phyloP scores from a whole-genome alignment of 1,140 invertebrate genomes.

The Stegodyphus mimosarum region DNA sequence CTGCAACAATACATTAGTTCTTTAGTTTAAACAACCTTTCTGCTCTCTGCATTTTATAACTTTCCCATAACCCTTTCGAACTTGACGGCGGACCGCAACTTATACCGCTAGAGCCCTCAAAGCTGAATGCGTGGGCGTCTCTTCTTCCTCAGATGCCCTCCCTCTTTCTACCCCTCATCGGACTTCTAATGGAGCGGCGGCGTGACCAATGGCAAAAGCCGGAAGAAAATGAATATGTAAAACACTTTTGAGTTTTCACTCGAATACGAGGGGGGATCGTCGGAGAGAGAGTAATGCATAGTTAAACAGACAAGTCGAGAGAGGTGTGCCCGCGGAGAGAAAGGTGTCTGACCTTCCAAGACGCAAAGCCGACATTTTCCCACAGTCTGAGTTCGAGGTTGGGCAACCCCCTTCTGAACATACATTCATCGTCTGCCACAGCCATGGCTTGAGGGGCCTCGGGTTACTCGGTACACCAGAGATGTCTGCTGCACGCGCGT shows the following conservation, averaged over 20 bases:
- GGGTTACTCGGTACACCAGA: constrained; percentile 28
- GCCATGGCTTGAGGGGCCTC: constrained; percentile 15
- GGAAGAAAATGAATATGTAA: constrained; percentile 61
- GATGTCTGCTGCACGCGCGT: background rate
- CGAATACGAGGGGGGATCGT: background rate
- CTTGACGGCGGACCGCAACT: background rate
- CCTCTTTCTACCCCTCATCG: too few relatives aligned
- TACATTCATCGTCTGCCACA: constrained; percentile 12
- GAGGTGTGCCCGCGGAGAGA: constrained; percentile 43
- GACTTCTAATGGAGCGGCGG: background rate
- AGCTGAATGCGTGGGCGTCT: constrained; percentile 20
- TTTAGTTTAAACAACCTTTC: too few relatives aligned
- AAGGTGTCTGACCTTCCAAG: constrained; percentile 49
- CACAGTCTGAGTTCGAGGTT: constrained; percentile 50
- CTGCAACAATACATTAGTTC: too few relatives aligned
- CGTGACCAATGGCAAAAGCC: constrained; percentile 41
- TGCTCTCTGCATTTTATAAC: too few relatives aligned
- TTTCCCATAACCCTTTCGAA: too few relatives aligned
- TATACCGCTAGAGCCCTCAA: background rate
- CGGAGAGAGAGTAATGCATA: constrained; percentile 30
- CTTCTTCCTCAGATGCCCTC: background rate
- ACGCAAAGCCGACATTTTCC: constrained; percentile 45
- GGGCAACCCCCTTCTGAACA: constrained; percentile 37
- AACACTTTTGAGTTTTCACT: constrained; percentile 55
- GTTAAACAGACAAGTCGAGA: constrained; percentile 43